Conservation (phyloP, 2,888 invertebrate species). For the Zygaena filipendulae region DNA sequence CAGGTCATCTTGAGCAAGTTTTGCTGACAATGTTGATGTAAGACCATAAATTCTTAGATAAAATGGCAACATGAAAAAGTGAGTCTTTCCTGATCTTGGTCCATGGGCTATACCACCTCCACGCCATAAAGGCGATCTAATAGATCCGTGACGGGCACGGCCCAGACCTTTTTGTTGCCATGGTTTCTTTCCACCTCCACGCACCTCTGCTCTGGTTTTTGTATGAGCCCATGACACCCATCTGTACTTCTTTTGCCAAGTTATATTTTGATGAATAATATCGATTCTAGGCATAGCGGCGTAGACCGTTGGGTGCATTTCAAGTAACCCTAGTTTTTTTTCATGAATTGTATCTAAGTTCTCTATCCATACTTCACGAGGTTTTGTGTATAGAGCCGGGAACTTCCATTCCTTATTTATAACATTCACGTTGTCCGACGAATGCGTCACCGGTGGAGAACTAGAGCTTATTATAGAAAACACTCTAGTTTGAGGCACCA, state of each 20-base stretch:
- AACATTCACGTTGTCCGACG: conserved; percentile 27
- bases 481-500: conserved; percentile 30
- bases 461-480: conserved; percentile 28
- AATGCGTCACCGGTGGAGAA: conserved; percentile 14
- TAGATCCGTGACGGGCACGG: conserved; percentile 90
- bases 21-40: conserved; percentile 85
- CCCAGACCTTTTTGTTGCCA: conserved; percentile 98
- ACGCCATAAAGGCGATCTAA: conserved; percentile 86
- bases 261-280: conserved; percentile 84
- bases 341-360: conserved; percentile 81
- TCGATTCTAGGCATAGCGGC: conserved; percentile 87
- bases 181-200: conserved; percentile 92
- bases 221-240: conserved; percentile 84
- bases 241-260: conserved; percentile 87
- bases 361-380: conserved; percentile 88
- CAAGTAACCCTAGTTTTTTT: conserved; percentile 84
- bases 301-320: conserved; percentile 91
- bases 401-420: conserved; percentile 55
- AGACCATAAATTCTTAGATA: conserved; percentile 82
- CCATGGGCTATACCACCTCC: conserved; percentile 91
- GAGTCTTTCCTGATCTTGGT: conserved; percentile 88
- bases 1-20: conserved; percentile 95
- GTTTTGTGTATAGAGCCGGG: conserved; percentile 66
- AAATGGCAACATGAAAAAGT: conserved; percentile 95
- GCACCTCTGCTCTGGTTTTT: conserved; percentile 84